These are phyloP conservation scores for Bufo gargarizans DNA, from an alignment of 2,113 vertebrate genomes.

Conservation along the genomic window DNA sequence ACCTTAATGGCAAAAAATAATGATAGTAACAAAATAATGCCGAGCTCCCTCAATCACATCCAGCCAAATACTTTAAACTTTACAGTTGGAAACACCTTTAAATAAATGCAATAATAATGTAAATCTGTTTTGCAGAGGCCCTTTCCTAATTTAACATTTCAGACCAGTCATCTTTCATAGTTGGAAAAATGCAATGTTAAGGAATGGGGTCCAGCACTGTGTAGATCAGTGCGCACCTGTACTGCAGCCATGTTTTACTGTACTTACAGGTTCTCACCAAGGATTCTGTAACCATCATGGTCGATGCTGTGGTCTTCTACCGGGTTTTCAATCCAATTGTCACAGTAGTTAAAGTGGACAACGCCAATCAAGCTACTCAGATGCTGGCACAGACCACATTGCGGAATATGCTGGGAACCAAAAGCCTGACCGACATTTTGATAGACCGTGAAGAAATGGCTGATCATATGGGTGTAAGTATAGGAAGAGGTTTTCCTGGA, in stretches of 20 bases:
- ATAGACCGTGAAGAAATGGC: slow-evolving; percentile 63
- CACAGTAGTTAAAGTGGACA: slow-evolving; percentile 64
- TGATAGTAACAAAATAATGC: too few relatives aligned
- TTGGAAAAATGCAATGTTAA: too few relatives aligned
- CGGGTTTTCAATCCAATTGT: slow-evolving; percentile 67
- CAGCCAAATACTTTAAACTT: too few relatives aligned
- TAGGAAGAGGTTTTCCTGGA: not conserved
- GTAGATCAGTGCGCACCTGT: not conserved
- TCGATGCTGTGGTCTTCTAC: slow-evolving; percentile 73
- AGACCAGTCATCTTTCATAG: too few relatives aligned
- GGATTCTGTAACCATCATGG: slow-evolving; percentile 70
- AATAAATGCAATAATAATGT: too few relatives aligned
- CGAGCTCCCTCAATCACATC: too few relatives aligned
- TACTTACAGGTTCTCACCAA: slow-evolving; percentile 67
- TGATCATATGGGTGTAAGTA: slow-evolving; percentile 65
- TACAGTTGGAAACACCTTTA: too few relatives aligned
- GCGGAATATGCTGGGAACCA: slow-evolving; percentile 67
- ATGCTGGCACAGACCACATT: slow-evolving; percentile 71
- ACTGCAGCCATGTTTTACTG: not conserved
- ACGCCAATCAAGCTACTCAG: slow-evolving; percentile 66
- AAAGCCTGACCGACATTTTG: slow-evolving; percentile 68
- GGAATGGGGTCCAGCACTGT: too few relatives aligned
- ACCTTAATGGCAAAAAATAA: too few relatives aligned
- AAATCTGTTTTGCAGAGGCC: too few relatives aligned
- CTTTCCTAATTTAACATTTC: too few relatives aligned